Base-by-base conservation (phyloP, 2,113 vertebrate genomes). In the Pionites leucogaster region DNA sequence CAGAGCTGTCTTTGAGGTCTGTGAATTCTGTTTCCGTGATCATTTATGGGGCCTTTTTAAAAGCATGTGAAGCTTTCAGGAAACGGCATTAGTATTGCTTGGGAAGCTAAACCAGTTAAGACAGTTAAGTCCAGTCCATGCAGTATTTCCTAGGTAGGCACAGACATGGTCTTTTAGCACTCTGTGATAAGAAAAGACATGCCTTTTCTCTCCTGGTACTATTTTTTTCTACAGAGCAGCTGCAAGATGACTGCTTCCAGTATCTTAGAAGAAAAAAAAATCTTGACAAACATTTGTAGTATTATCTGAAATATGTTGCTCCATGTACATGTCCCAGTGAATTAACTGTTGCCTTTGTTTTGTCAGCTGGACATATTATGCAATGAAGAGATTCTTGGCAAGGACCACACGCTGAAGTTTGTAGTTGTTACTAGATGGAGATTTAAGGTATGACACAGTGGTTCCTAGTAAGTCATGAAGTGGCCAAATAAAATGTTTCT, bases 351-450 rank as follows among this genome's bases (percentile, higher is more conserved):
- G 5, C 90, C 37, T 95, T 90, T 90, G 18, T 95, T 88, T 95
- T 93, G 41, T 76, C 97, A 99, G 99, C 98, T 99, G 99, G 99
- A 99, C 96, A 99, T 99, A 98, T 99, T 99, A 99, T 99, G 99
- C 99, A 99, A 99, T 63, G 99, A 99, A 98, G 99, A 99, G 97
- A 99, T 99, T 96, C 97, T 99, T 97, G 99, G 99, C 93, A 99
- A 99, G 97, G 99, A 99, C 97, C 99, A 99, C 96, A 99, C 99
- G 0, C 98, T 99, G 97, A 99, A 99, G 97, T 99, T 99, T 95
- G 99, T 99, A 97, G 99, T 99, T 69, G 99, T 99, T 97, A 99
- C 99, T 23, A 98, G 99, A 98, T 99, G 99, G 99, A 99, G 99
- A 98, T 99, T 99, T 98, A 99, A 99, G 99, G 98, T 99, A 97